Evolutionary conservation across 2,888 invertebrate genomes (phyloP), one percentile per base, ranked within the genome.

Genomic region (Ctena decussata): DNA sequence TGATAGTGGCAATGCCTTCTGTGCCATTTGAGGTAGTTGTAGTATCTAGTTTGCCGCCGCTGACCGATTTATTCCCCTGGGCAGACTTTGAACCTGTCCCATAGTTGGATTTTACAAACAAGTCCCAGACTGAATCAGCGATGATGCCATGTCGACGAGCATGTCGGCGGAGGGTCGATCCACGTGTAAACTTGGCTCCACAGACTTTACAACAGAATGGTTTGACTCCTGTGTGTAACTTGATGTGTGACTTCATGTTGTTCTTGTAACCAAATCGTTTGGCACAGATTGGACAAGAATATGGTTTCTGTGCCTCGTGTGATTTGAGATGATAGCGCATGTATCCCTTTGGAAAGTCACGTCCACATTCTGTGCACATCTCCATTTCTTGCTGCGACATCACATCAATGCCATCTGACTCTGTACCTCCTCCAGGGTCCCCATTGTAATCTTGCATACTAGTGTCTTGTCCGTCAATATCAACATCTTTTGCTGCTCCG

Each of bases 221-320:
- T 84, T 94, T 94, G 37, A 94, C 91, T 53, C 94, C 94, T 35
- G 92, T 93, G 79, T 94, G 94, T 8, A 94, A 91, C 84, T 94
- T 94, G 84, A 94, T 91, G 82, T 94, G 94, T 8, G 94, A 93
- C 85, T 94, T 94, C 94, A 94, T 94, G 89, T 94, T 94, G 86
- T 94, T 94, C 82, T 93, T 93, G 90, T 94, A 94, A 65, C 94
- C 94, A 87, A 94, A 94, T 49, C 93, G 83, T 85, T 94, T 94
- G 35, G 91, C 91, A 82, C 94, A 94, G 24, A 93, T 91, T 18
- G 94, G 93, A 74, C 94, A 94, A 44, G 92, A 92, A 77, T 93
- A 94, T 24, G 94, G 94, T 74, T 94, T 94, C 89, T 93, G 92
- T 18, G 92, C 92, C 24, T 94, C 94, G 74, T 94, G 94, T 30